Evolutionary conservation across 2,888 invertebrate genomes (phyloP).

Genomic region (Calliopum simillimum): DNA sequence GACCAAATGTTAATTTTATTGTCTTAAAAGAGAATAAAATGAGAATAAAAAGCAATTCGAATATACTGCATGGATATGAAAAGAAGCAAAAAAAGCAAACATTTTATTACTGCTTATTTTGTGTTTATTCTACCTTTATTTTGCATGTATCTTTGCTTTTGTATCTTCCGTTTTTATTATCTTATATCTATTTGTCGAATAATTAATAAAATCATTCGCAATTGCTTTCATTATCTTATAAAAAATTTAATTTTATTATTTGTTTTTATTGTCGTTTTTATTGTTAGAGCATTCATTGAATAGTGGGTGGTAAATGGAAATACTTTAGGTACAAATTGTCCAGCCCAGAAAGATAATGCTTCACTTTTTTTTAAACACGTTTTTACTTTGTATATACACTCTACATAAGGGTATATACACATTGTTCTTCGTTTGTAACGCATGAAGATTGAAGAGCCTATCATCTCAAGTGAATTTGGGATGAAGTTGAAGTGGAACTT

Average conservation of each 20-base stretch:
- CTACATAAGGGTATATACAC: no score
- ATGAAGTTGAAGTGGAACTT: no score
- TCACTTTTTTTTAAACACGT: no score
- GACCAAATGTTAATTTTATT: slow-evolving; percentile 15
- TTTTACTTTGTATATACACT: no score
- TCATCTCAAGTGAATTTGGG: no score
- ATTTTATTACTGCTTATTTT: slow-evolving; percentile 12
- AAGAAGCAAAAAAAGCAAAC: background rate
- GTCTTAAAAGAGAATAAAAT: slow-evolving; percentile 7
- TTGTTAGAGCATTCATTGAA: background rate
- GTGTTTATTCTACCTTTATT: slow-evolving; percentile 6
- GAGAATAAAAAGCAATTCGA: background rate
- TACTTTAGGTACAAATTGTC: no score
- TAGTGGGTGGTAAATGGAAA: no score
- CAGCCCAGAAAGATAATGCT: no score
- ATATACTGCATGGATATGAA: background rate
- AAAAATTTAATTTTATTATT: slow-evolving; percentile 20
- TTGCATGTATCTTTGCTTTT: background rate
- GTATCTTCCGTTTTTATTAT: slow-evolving; percentile 22
- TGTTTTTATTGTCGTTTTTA: slow-evolving; percentile 8
- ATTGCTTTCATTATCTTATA: slow-evolving; percentile 9
- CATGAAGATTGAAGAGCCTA: background rate
- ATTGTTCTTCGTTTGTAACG: background rate
- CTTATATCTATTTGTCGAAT: slow-evolving; percentile 19
- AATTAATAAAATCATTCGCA: slow-evolving; percentile 24